Conservation (phyloP, 1,140 invertebrate genomes). For the Phenacoccus solenopsis region DNA sequence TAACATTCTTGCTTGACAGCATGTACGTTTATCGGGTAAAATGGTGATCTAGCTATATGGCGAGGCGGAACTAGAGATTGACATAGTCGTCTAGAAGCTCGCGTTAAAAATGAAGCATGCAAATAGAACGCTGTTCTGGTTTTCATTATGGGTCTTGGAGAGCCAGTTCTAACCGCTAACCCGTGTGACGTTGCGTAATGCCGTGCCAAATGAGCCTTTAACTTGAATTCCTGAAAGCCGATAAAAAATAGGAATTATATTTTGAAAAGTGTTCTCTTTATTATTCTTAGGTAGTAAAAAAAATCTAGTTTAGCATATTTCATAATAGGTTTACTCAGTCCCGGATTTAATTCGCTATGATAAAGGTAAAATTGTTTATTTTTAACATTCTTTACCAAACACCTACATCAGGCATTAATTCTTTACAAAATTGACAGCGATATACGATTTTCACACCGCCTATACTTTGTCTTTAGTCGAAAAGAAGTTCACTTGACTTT, state of each 20-base stretch:
- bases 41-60: conserved; percentile 77
- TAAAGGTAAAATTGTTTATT: too few species aligned
- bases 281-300: too few species aligned
- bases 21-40: conserved; percentile 68
- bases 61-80: conserved; percentile 66
- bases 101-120: conserved; percentile 73
- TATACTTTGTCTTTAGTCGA: too few species aligned
- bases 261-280: not conserved
- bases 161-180: conserved; percentile 49
- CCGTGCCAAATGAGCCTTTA: conserved; percentile 79
- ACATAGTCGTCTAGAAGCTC: conserved; percentile 73
- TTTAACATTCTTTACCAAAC: too few species aligned
- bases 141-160: conserved; percentile 87
- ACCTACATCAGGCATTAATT: too few species aligned
- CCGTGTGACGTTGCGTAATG: conserved; percentile 88
- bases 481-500: too few species aligned
- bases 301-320: too few species aligned
- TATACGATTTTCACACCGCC: too few species aligned
- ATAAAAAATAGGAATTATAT: too few species aligned
- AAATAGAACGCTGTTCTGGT: conserved; percentile 91
- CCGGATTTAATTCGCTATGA: too few species aligned
- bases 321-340: too few species aligned
- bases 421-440: too few species aligned
- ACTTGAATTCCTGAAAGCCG: conserved; percentile 62
- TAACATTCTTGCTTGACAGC: conserved; percentile 75